Evolutionary conservation across 2,888 invertebrate species (phyloP).

Genomic region (Nephrotoma guestfalica): DNA sequence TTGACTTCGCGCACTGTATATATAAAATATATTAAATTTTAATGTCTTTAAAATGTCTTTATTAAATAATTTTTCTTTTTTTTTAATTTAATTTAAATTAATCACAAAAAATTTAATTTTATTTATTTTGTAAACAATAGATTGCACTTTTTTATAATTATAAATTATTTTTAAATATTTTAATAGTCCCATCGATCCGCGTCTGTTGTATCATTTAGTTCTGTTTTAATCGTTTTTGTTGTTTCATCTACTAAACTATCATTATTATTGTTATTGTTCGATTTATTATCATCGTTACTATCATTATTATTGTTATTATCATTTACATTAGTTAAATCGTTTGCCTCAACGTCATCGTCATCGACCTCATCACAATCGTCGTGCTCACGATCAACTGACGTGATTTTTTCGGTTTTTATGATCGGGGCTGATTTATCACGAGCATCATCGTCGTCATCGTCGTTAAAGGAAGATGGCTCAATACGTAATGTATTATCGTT

Average conservation of each 20-base stretch:
- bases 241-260: background rate
- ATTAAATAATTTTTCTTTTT: background rate
- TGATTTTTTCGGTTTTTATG: conserved; percentile 17
- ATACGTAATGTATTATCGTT: conserved; percentile 37
- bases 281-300: background rate
- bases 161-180: background rate
- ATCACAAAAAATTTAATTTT: background rate
- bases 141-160: background rate
- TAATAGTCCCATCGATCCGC: conserved; percentile 49
- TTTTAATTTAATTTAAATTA: conserved; percentile 2
- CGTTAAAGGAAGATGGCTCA: conserved; percentile 56
- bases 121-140: background rate
- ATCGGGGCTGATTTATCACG: conserved; percentile 27
- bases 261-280: background rate
- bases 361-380: conserved; percentile 13
- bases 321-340: conserved; percentile 11
- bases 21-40: background rate
- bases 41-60: conserved; percentile 1
- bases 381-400: conserved; percentile 20
- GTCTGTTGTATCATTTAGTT: conserved; percentile 29
- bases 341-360: conserved; percentile 7
- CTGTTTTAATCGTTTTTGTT: conserved; percentile 35
- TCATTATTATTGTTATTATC: background rate
- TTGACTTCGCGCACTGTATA: background rate
- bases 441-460: conserved; percentile 39